Evolutionary conservation across 2,888 invertebrate species (phyloP), one percentile per base, ranked within the genome.

Genomic region (Auanema freiburgensis): DNA sequence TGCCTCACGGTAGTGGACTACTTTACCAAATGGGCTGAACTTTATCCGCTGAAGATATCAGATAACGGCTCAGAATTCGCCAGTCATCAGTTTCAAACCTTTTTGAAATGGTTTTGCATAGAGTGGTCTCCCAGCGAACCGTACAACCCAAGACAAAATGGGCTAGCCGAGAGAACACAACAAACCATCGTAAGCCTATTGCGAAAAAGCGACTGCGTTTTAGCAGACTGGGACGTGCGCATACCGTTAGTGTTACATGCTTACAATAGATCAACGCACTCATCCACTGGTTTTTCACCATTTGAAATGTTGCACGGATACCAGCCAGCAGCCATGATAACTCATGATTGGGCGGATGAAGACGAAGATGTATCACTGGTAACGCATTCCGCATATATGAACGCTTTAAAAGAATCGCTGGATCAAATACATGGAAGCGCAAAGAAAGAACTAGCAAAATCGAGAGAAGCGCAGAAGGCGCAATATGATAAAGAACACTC

Each of bases 141-240:
- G 1, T 75, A 74, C 54, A 55, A 74, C 42, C 56, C 63, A 0
- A 24, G 59, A 16, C 58, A 44, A 1, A 69, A 68, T 54, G 70
- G n/a, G n/a, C n/a, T n/a, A n/a, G n/a, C n/a, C n/a, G n/a, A n/a
- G n/a, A n/a, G n/a, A n/a, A n/a, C n/a, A 14, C 54, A 61, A 23
- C 12, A 59, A 40, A 46, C 61, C 2, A 57, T 69, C 2, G 2
- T 46, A 11, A 41, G 43, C 6, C 50, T 49, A 16, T 16, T 69
- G 33, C 24, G 33, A 16, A 69, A 59, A 21, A 21, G 42, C 1
- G 23, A 54, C 0, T 21, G 41, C 2, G 25, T 25, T 4, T 18
- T 11, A 0, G 33, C 11, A 14, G 60, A 63, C 24, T 66, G 66
- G 66, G 60, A 61, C 21, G 24, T 51, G 42, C 46, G 41, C 21